Base-by-base conservation (phyloP, 2,113 vertebrate genomes). In the Oreochromis niloticus region DNA sequence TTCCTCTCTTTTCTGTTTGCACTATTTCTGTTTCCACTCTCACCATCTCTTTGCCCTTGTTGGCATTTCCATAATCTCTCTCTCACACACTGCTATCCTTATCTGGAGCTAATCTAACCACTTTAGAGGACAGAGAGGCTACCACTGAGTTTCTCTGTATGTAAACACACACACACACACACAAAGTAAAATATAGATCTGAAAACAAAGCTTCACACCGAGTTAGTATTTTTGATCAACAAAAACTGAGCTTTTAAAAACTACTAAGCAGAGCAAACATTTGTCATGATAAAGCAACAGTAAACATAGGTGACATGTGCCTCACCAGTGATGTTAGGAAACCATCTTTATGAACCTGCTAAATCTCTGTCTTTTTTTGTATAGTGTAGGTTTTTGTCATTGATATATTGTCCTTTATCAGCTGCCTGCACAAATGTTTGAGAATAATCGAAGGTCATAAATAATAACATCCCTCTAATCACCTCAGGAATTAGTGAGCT, bases 401-500 rank as follows among this genome's bases (percentile, higher is more conserved):
- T 73, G 78, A 86, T 48, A 68, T 80, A 57, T 86, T 66, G 78
- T 75, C 24, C 78, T 22, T 85, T 63, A 84, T 88, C 59, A 66
- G 50, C 83, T 80, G 48, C 66, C 54, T 66, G 52, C 52, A 78
- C 19, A 83, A 57, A 83, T 46, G 66, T 71, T 85, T 34, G 43
- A 68, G 19, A 93, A 80, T 82, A 54, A 89, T 46, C 54, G 56
- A 78, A 34, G 41, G 84, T 90, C n/a, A 55, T 85, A 79, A 88
- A 90, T 87, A 84, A 87, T 75, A 90, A 54, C 43, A 82, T 63
- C 56, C 9, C 73, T 56, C 41, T 84, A 83, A 87, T 90, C 75
- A 87, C 66, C 10, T 30, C 32, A 86, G 85, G 68, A 87, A 90
- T 88, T 71, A 88, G 56, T 81, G 54, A 80, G 85, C 12, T 52